Base-by-base conservation (phyloP, 2,888 invertebrate species). In the Drosophila macrospina region DNA sequence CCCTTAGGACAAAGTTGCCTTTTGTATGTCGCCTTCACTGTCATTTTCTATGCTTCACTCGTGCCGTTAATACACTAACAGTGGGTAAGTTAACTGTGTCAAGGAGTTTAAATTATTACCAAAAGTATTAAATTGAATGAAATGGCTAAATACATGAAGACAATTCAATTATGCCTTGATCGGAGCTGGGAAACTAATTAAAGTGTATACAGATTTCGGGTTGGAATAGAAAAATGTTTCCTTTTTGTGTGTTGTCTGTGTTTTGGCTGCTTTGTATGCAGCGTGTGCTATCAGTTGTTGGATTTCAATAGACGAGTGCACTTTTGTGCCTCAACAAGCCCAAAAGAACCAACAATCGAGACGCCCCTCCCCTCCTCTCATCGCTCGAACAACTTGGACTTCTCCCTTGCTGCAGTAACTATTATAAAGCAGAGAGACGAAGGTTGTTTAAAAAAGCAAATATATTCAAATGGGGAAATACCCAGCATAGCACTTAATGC, bases 261-360 rank as follows among this genome's bases (percentile, higher is more conserved):
- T 32, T 65, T 52, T 34, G 57, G 15, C 68, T 79, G 59, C 65
- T 81, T 85, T 77, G 69, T 80, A 82, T 85, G 69, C 86, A 79
- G 55, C 63, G 42, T 39, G 60, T 71, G 71, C 65, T 71, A 84
- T 84, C 77, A 77, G 80, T 57, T 82, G 75, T 68, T 76, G 57
- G 52, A 71, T 74, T 77, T 77, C 69, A 74, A 85, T 66, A 68
- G 66, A 48, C 63, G 48, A 85, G 77, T 77, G 71, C 80, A 77
- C 71, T 71, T 71, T 74, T 62, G 79, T 69, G 74, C 64, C 67
- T 66, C 60, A 66, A 69, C 66, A 41, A 71, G 68, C 69, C 63
- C 69, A 65, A 73, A 65, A 78, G 73, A 66, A 78, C 62, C 69
- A 68, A 48, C 52, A 39, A 41, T 52, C 8, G 52, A 52, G 39